Evolutionary conservation across 2,797 vertebrate species (phyloP).

Genomic region (Melanogrammus aeglefinus): DNA sequence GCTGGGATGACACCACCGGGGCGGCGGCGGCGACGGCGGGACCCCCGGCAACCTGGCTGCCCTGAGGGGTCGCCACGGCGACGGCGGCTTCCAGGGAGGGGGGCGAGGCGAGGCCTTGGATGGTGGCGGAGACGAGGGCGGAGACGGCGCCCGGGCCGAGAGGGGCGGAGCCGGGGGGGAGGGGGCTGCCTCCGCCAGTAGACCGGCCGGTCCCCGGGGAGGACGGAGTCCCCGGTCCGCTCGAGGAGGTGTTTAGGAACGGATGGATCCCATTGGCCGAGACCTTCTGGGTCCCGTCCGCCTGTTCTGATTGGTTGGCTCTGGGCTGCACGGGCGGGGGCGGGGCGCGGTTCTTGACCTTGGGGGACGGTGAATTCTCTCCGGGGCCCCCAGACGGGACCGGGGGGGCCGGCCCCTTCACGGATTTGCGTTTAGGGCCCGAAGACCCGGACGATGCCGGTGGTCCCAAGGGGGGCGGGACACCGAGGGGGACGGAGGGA

Average conservation of each 20-base stretch:
- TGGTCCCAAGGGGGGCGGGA: conserved; percentile 17
- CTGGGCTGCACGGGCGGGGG: conserved; percentile 44
- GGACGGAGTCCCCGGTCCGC: not conserved
- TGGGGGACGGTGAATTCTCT: conserved; percentile 19
- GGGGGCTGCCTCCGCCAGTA: not conserved
- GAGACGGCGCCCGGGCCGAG: conserved; percentile 46
- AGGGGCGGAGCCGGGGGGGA: conserved; percentile 19
- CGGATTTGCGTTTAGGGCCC: conserved; percentile 39
- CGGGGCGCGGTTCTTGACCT: conserved; percentile 61
- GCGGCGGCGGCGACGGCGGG: not conserved
- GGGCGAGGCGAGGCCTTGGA: conserved; percentile 51
- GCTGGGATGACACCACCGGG: not conserved
- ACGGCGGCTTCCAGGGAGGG: conserved; percentile 25
- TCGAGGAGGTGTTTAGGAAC: not conserved
- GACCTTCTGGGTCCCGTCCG: not conserved
- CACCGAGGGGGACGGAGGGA: not conserved
- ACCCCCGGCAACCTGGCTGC: not conserved
- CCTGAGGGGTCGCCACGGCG: not conserved
- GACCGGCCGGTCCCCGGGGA: not conserved
- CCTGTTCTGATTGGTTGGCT: not conserved
- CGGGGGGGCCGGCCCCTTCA: conserved; percentile 55
- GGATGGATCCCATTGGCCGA: conserved; percentile 10
- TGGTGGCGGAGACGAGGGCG: conserved; percentile 58
- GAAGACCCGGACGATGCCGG: conserved; percentile 23
- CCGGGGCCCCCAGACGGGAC: conserved; percentile 32